Percentiles rank a stretch among this genome's conserved stretches.
Evolutionary conservation across 1,140 invertebrate genomes (phyloP).

Genomic region (Platyscapa corneri): DNA sequence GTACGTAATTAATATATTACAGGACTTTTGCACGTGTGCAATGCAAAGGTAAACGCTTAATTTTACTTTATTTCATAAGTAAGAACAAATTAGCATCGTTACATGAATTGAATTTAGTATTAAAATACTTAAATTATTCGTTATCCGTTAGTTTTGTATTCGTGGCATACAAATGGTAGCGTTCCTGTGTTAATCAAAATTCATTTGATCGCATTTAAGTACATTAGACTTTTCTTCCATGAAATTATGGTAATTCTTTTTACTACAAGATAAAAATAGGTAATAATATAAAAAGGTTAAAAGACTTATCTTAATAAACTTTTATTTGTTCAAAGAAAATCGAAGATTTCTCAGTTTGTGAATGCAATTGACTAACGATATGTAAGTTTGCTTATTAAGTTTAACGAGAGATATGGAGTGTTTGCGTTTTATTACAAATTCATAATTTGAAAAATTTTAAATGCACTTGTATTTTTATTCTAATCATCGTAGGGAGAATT

Average conservation of each 20-base stretch:
- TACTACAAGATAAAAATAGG: background rate
- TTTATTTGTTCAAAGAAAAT: background rate
- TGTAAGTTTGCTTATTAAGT: constrained; percentile 10
- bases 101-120: background rate
- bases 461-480: background rate
- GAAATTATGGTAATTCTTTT: background rate
- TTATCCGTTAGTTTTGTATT: background rate
- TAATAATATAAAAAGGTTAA: background rate
- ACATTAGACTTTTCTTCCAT: background rate
- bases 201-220: background rate
- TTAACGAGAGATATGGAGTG: background rate
- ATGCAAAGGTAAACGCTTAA: too few relatives aligned
- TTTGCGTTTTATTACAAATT: background rate
- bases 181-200: background rate
- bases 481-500: background rate
- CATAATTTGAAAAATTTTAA: background rate
- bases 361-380: constrained; percentile 14
- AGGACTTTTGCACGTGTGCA: too few relatives aligned
- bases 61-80: too few relatives aligned
- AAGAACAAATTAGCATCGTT: background rate
- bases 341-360: background rate
- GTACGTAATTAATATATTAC: too few relatives aligned
- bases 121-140: background rate
- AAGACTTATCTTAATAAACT: background rate
- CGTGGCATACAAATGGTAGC: too few relatives aligned